These are phyloP conservation scores for Nesometra sesokonis DNA, from an alignment of 35 echinoderm and acorn worm species.

Conservation along the genomic window DNA sequence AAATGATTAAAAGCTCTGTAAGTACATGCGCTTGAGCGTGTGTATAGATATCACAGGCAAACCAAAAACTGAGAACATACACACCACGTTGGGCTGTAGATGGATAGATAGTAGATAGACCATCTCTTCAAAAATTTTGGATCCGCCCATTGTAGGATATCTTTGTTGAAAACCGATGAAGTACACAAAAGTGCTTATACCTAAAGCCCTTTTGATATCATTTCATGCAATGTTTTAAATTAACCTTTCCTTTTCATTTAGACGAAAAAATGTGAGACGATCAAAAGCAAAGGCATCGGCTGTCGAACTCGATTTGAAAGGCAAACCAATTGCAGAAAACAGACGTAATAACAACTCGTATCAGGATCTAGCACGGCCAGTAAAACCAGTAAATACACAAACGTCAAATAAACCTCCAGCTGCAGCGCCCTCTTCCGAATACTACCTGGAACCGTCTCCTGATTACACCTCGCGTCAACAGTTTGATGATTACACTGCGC, in stretches of 20 bases:
- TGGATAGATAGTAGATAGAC: too few species aligned
- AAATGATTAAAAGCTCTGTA: too few species aligned
- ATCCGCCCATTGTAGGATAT: too few species aligned
- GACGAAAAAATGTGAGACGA: not conserved
- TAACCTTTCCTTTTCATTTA: not conserved
- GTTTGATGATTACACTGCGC: not conserved
- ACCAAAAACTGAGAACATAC: too few species aligned
- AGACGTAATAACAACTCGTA: not conserved
- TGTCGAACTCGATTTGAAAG: not conserved
- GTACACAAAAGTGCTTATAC: too few species aligned
- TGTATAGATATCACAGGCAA: too few species aligned
- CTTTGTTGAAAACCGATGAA: too few species aligned
- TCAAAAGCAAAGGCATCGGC: not conserved
- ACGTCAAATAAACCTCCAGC: not conserved
- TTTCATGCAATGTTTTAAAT: too few species aligned
- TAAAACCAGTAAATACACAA: not conserved
- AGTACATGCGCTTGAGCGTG: too few species aligned
- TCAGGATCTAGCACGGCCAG: not conserved
- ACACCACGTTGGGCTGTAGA: too few species aligned
- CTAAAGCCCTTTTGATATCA: too few species aligned
- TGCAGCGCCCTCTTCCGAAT: not conserved
- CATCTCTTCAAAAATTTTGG: too few species aligned
- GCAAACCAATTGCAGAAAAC: not conserved
- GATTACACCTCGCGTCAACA: not conserved
- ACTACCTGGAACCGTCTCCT: not conserved